A percentile compares a stretch with the other conserved stretches of the same genome.
Evolutionary conservation across 2,113 vertebrate genomes (phyloP).

Genomic region (Vulpes ferrilata): DNA sequence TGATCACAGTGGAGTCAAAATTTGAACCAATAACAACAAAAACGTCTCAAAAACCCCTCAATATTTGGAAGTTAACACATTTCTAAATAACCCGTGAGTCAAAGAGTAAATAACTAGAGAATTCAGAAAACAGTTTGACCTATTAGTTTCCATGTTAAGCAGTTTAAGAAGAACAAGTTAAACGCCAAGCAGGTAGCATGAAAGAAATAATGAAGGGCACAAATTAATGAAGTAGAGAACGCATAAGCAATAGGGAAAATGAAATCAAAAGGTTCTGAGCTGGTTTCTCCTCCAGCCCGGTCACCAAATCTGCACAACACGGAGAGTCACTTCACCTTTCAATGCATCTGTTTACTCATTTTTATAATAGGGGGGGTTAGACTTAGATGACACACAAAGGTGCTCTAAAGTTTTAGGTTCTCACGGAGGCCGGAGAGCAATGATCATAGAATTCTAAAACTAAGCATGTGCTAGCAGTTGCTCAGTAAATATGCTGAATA

Average conservation of each 20-base stretch:
- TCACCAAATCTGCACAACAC: not conserved
- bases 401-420: not conserved
- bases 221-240: conserved; percentile 15
- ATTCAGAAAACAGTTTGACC: not conserved
- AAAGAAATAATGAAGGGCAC: not conserved
- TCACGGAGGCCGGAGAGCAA: not conserved
- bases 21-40: conserved; percentile 15
- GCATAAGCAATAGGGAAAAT: not conserved
- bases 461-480: not conserved
- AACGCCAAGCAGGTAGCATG: not conserved
- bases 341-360: not conserved
- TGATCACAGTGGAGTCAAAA: not conserved
- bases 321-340: not conserved
- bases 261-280: not conserved
- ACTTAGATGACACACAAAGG: not conserved
- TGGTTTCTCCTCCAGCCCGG: not conserved
- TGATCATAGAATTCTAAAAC: not conserved
- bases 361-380: not conserved
- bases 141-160: not conserved
- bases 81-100: not conserved
- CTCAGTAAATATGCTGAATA: not conserved
- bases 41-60: not conserved
- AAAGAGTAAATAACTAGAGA: not conserved
- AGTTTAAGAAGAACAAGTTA: not conserved
- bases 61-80: not conserved